Percentiles rank a stretch among this genome's conserved stretches.
Conservation (phyloP, 2,797 vertebrate species). For the Brotula barbata region DNA sequence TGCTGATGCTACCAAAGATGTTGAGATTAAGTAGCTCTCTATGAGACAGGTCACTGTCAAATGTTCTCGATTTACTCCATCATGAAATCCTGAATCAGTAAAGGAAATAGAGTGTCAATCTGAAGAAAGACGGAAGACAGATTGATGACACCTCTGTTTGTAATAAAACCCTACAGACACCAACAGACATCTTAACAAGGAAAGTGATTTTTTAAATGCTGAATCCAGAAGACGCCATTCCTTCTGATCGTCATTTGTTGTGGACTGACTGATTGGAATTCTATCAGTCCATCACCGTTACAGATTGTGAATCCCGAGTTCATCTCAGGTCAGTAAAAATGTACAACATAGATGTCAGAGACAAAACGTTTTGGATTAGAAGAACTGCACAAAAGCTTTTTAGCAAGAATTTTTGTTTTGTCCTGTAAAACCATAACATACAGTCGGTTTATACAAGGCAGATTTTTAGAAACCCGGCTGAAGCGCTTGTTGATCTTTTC, state of each 20-base stretch:
- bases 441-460: neutral
- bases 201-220: conserved; percentile 1
- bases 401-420: neutral
- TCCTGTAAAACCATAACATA: conserved; percentile 4
- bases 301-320: conserved; percentile 23
- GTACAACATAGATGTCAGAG: conserved; percentile 24
- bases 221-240: conserved; percentile 58
- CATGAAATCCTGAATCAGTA: conserved; percentile 13
- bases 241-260: conserved; percentile 40
- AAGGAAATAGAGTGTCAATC: conserved; percentile 9
- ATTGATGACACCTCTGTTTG: conserved; percentile 1
- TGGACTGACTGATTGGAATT: conserved; percentile 42
- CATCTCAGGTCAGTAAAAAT: conserved; percentile 47
- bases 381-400: conserved; percentile 26
- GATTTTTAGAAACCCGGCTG: neutral
- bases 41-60: conserved; percentile 5
- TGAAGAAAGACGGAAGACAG: neutral
- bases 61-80: conserved; percentile 1
- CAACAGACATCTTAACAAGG: conserved; percentile 12
- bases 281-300: conserved; percentile 24
- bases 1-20: conserved; percentile 51
- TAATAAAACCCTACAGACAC: conserved; percentile 10
- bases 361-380: conserved; percentile 36
- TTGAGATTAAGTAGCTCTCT: conserved; percentile 38
- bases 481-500: conserved; percentile 4